These are phyloP conservation scores for Monoplex corrugatus DNA, from an alignment of 2,888 invertebrate species.

Conservation along the genomic window DNA sequence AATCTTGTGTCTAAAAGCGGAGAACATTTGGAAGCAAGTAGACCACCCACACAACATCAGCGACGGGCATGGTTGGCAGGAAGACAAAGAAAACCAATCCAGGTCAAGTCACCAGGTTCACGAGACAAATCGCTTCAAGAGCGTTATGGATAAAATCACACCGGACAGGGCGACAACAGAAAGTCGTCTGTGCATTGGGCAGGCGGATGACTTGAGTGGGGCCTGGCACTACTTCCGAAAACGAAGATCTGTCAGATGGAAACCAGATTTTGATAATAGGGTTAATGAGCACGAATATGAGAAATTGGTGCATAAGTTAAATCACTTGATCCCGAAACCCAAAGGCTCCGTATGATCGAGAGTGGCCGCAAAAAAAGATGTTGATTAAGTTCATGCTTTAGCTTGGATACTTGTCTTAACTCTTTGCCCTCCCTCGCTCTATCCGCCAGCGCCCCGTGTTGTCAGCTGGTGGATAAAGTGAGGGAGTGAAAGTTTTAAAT, in stretches of 20 bases:
- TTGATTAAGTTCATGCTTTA: no score
- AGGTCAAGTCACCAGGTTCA: background rate
- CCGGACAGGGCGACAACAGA: conserved; percentile 10
- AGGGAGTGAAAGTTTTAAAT: no score
- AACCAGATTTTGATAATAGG: background rate
- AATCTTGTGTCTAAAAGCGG: no score
- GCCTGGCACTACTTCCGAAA: background rate
- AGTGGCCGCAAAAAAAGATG: no score
- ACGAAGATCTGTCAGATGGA: conserved; percentile 31
- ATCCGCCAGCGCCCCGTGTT: no score
- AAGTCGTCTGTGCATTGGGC: conserved; percentile 35
- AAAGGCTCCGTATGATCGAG: no score
- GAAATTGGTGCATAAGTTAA: no score
- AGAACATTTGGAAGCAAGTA: background rate
- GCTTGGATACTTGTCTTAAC: no score
- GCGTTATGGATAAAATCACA: background rate
- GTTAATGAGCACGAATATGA: no score
- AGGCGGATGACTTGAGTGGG: background rate
- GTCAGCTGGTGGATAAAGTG: no score
- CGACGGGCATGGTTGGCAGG: conserved; percentile 36
- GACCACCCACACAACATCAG: conserved; percentile 31
- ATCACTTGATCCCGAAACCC: no score
- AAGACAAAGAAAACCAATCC: conserved; percentile 2
- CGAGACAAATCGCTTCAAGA: background rate
- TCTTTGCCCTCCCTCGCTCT: no score